These are phyloP conservation scores for Globodera rostochiensis DNA, from an alignment of 1,140 invertebrate species.

Conservation along the genomic window DNA sequence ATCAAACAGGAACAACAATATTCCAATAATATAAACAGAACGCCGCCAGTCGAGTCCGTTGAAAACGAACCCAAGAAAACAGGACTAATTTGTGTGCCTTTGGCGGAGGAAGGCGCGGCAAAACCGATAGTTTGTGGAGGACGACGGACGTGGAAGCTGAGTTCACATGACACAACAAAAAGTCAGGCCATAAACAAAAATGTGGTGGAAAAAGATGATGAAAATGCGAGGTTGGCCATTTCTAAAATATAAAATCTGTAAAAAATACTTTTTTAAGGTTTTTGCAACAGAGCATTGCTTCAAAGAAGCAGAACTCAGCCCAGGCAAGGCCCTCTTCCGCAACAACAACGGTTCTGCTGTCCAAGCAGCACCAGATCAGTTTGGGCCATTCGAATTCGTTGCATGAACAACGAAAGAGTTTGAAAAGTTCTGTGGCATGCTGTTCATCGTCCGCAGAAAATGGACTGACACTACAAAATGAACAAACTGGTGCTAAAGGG, in stretches of 20 bases:
- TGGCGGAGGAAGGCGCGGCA: background rate
- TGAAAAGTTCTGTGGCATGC: background rate
- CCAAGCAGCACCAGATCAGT: constrained; percentile 33
- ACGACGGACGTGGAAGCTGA: background rate
- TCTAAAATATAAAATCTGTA: background rate
- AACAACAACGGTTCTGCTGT: constrained; percentile 30
- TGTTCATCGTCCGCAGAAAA: background rate
- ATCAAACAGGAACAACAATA: background rate
- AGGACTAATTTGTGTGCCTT: too few species aligned
- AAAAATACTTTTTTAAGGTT: background rate
- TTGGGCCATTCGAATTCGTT: constrained; percentile 11
- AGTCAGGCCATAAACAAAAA: background rate
- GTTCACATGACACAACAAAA: background rate
- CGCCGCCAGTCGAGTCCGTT: background rate
- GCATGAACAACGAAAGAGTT: background rate
- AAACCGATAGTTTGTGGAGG: background rate
- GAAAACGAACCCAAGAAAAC: background rate
- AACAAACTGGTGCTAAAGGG: background rate
- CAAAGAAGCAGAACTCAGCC: background rate
- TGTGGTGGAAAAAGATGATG: background rate
- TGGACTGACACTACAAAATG: background rate
- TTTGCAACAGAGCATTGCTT: background rate
- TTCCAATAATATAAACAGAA: background rate
- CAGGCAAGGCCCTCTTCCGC: background rate
- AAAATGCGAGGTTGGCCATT: background rate